phyloP scores from a whole-genome alignment of 2,888 invertebrate genomes.

The Chrysolina oricalcia region DNA sequence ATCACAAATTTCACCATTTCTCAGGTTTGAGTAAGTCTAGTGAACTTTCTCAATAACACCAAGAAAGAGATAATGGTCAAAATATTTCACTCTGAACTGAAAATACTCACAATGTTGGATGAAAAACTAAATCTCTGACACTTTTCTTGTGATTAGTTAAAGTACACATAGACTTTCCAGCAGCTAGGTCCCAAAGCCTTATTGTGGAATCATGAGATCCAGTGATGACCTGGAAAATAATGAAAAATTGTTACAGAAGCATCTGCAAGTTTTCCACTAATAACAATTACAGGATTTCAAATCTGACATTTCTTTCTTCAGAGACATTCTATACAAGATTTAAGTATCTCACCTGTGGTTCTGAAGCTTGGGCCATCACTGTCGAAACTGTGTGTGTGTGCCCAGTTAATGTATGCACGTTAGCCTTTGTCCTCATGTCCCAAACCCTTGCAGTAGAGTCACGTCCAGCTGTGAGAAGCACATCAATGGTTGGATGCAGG shows the following conservation, averaged over 20 bases:
- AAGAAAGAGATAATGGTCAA: no score
- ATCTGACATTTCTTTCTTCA: no score
- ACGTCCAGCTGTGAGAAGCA: slow-evolving; percentile 93
- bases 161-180: slow-evolving; percentile 94
- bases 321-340: no score
- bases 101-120: slow-evolving; percentile 78
- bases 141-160: slow-evolving; percentile 99
- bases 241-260: no score
- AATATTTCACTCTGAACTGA: no score
- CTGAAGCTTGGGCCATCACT: slow-evolving; percentile 92
- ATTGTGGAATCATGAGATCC: slow-evolving; percentile 98
- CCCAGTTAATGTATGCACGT: slow-evolving; percentile 95
- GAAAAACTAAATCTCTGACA: slow-evolving; percentile 84
- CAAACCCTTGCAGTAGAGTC: slow-evolving; percentile 98
- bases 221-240: slow-evolving; percentile 78
- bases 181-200: slow-evolving; percentile 97
- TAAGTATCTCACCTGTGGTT: slow-evolving; percentile 80
- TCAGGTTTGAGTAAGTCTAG: no score
- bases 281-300: no score
- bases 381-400: slow-evolving; percentile 98
- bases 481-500: slow-evolving; percentile 95
- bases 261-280: no score
- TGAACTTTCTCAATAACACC: no score
- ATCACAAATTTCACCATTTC: no score
- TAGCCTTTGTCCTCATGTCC: slow-evolving; percentile 99